Evolutionary conservation across 2,888 invertebrate genomes (phyloP), one percentile per base, ranked within the genome.

Genomic region (Smittia sp.): DNA sequence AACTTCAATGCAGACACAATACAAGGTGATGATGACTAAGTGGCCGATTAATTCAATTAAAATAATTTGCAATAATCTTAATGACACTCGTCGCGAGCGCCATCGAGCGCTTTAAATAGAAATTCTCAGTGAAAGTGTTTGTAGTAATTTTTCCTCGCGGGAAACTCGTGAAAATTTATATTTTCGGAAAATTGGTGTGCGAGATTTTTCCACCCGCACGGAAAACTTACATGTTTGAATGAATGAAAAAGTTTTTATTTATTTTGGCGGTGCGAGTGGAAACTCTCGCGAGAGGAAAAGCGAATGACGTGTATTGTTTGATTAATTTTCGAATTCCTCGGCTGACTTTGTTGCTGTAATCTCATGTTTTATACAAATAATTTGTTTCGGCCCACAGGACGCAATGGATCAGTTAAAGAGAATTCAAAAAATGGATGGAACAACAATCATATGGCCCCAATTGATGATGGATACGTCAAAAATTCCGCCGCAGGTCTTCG

Each of bases 371-470:
- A 62, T 22, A 24, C 18, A 22, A 15, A 62, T 11, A 22, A 52
- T 62, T n/a, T 24, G 9, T 24, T 62, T 54, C 54, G 15, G 7
- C 15, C 18, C n/a, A 65, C 75, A 82, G 82, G 83, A 83, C 81
- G 82, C 81, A 80, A 82, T 82, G 82, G 82, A 82, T 80, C 82
- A 82, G 80, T 80, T 80, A 82, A 82, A 82, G 79, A 80, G 79
- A 78, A 81, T 80, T 78, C 78, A 79, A 82, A 82, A 76, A 58
- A 73, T 73, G 73, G 73, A 73, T 73, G 73, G 73, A 73, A 63
- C 24, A 63, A 65, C 25, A 73, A 73, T 73, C 39, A 73, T 27
- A 38, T 65, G 41, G 27, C 41, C 46, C 74, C 74, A 74, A 74
- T 74, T 67, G 74, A 76, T 73, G 75, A 74, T 78, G 82, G 82